phyloP scores from a whole-genome alignment of 2,888 invertebrate species.

The Archips crataeganus region DNA sequence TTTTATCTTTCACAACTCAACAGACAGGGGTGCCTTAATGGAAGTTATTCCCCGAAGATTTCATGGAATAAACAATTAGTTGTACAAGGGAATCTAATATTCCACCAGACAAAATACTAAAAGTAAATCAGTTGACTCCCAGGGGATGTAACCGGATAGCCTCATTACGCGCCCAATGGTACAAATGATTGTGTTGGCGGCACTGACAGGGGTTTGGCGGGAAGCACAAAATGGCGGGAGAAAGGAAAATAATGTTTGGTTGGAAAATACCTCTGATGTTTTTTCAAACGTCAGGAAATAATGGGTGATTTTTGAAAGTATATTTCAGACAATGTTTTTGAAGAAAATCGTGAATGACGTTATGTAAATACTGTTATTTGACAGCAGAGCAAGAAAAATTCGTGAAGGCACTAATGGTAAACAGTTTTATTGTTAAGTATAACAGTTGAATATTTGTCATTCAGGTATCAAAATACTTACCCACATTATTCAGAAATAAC shows the following conservation, averaged over 20 bases:
- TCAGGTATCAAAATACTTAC: no score
- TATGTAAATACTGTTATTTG: no score
- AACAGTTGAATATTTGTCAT: no score
- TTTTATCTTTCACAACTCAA: constrained; percentile 21
- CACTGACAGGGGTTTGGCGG: constrained; percentile 43
- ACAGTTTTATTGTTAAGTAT: no score
- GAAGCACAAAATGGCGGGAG: constrained; percentile 38
- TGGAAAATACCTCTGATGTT: neutral
- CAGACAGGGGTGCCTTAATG: constrained; percentile 36
- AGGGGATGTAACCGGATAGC: constrained; percentile 69
- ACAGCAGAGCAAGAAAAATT: no score
- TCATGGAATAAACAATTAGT: constrained; percentile 57
- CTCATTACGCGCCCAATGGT: constrained; percentile 68
- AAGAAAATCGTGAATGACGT: no score
- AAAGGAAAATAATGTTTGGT: constrained; percentile 6
- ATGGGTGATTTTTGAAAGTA: neutral
- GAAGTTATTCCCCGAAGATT: constrained; percentile 38
- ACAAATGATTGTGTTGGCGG: constrained; percentile 51
- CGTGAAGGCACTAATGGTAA: no score
- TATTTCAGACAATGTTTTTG: no score
- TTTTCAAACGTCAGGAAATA: constrained; percentile 4
- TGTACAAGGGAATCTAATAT: constrained; percentile 45
- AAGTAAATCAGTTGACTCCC: constrained; percentile 64
- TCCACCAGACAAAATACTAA: constrained; percentile 47
- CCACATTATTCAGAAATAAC: no score